phyloP scores from a whole-genome alignment of 1,140 invertebrate genomes.

The Ostrea edulis region DNA sequence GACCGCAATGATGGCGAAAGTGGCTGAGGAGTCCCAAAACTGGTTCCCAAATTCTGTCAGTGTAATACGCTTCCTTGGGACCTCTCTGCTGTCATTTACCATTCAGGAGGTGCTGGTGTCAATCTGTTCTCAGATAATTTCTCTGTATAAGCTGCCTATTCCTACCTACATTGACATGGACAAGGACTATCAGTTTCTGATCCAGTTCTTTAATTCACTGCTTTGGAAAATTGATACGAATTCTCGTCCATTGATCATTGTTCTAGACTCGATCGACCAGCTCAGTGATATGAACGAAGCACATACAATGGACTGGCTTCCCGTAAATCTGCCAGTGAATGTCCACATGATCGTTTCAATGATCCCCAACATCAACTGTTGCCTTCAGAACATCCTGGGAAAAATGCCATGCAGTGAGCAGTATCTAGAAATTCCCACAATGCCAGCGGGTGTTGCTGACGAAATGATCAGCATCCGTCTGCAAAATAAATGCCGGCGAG shows the following conservation, averaged over 20 bases:
- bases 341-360: slow-evolving; percentile 85
- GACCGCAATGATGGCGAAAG: slow-evolving; percentile 66
- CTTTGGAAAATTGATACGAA: slow-evolving; percentile 54
- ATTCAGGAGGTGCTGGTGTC: slow-evolving; percentile 61
- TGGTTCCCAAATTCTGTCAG: slow-evolving; percentile 63
- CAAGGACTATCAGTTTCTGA: slow-evolving; percentile 61
- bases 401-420: slow-evolving; percentile 45
- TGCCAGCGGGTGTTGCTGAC: slow-evolving; percentile 56
- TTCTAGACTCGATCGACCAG: slow-evolving; percentile 77
- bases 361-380: slow-evolving; percentile 61
- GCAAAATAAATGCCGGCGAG: slow-evolving; percentile 52
- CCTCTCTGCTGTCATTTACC: slow-evolving; percentile 56
- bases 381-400: slow-evolving; percentile 52
- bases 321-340: slow-evolving; percentile 66
- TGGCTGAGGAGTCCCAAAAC: slow-evolving; percentile 53
- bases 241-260: slow-evolving; percentile 66
- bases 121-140: slow-evolving; percentile 62
- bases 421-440: slow-evolving; percentile 59
- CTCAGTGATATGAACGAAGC: slow-evolving; percentile 63
- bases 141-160: slow-evolving; percentile 48
- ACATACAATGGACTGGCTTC: slow-evolving; percentile 72
- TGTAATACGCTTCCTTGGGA: slow-evolving; percentile 70
- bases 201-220: slow-evolving; percentile 58
- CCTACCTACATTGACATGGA: slow-evolving; percentile 56
- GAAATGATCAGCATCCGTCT: slow-evolving; percentile 58